Evolutionary conservation across 2,888 invertebrate genomes (phyloP).

Genomic region (Myopa tessellatipennis): DNA sequence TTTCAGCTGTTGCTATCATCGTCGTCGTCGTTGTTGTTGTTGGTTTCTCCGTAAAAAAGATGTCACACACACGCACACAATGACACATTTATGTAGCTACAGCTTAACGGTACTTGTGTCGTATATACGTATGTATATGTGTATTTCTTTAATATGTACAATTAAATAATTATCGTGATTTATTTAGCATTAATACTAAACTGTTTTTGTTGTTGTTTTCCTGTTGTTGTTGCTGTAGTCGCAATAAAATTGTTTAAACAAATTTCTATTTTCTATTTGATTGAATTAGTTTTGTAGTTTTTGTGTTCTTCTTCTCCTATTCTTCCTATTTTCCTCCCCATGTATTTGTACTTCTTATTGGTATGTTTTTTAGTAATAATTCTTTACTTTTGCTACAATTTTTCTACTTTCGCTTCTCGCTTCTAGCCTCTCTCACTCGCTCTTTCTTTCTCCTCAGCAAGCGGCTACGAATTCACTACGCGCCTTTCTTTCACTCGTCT

Average conservation of each 20-base stretch:
- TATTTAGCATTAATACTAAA: background rate
- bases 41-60: constrained; percentile 4
- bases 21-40: constrained; percentile 21
- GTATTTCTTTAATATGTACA: constrained; percentile 5
- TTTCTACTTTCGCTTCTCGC: background rate
- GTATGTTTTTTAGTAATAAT: no score
- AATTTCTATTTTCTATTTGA: background rate
- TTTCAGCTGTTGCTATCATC: background rate
- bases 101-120: background rate
- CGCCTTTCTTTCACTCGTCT: no score
- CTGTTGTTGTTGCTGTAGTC: constrained; percentile 14
- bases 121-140: background rate
- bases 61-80: constrained; percentile 10
- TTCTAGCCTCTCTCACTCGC: no score
- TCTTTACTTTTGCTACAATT: background rate
- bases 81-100: background rate
- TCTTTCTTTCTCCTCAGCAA: no score
- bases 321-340: no score
- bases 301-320: no score
- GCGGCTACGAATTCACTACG: no score
- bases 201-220: constrained; percentile 21
- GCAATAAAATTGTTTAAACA: constrained; percentile 24
- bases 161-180: background rate
- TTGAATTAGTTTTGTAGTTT: no score
- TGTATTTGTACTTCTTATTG: no score